Evolutionary conservation across 23 tunicate species (phyloP).

Genomic region (Halocynthia roretzi): DNA sequence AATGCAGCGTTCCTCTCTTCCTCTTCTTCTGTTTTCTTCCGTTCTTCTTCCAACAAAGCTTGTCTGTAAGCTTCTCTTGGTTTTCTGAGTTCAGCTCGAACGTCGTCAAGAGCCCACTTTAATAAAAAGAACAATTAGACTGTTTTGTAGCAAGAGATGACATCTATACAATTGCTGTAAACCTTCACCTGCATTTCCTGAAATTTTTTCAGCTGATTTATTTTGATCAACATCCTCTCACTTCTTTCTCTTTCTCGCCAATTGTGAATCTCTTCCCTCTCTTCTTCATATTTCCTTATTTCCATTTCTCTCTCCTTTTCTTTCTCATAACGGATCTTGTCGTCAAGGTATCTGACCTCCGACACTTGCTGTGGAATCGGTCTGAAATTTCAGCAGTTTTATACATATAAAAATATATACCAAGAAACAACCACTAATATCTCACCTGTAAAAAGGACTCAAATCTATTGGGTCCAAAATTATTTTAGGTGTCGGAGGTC

Average conservation of each 20-base stretch:
- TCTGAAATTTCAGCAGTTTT: neutral
- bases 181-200: conserved; percentile 68
- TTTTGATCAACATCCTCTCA: conserved; percentile 32
- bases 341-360: neutral
- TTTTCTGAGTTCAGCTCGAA: conserved; percentile 49
- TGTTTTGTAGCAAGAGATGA: neutral
- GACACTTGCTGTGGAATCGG: neutral
- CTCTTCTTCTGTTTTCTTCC: conserved; percentile 40
- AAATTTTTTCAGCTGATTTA: conserved; percentile 51
- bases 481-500: conserved; percentile 16
- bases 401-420: neutral
- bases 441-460: conserved; percentile 25
- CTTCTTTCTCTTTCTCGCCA: conserved; percentile 41
- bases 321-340: neutral
- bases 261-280: conserved; percentile 25
- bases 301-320: neutral
- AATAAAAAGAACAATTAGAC: too few relatives aligned
- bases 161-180: neutral
- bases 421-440: too few relatives aligned
- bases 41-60: conserved; percentile 47
- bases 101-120: conserved; percentile 35
- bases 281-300: neutral
- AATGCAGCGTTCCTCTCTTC: conserved; percentile 21
- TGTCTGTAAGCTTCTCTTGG: conserved; percentile 67
- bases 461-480: conserved; percentile 20